Evolutionary conservation across 1,140 invertebrate species (phyloP), one percentile per base, ranked within the genome.

Genomic region (Macrosteles quadrilineatus): DNA sequence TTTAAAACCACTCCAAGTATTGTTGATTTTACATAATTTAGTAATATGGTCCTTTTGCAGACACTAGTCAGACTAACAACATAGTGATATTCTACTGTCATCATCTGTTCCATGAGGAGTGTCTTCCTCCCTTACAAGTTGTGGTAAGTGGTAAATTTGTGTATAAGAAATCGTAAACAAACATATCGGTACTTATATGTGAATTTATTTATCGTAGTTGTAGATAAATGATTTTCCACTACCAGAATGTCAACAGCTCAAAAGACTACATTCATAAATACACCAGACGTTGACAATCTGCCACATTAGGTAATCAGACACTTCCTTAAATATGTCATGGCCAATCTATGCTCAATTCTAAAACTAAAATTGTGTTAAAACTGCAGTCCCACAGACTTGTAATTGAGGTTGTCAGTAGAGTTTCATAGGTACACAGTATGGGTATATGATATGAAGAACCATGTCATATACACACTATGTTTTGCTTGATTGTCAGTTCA

Each of bases 61-160:
- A 91, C 77, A 64, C 79, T 3, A 76, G 78, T 9, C 77, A 79
- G 71, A 86, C 86, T 12, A 88, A 85, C 75, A 88, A 90, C 79
- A 81, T 96, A 72, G 82, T 90, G 69, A 85, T 94, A 47, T 98
- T 96, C 79, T 91, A 93, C 77, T 98, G 95, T 78, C 89, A 89
- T 72, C 96, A 98, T 82, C 86, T 88, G 0, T 97, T 96, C 79
- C 96, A 98, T 80, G 87, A 91, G 78, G 86, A 88, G 69, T 98
- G 96, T 82, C 79, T 96, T 72, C 86, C 87, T 45, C 32, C 69
- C 47, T 27, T 57, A 57, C 31, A 62, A 62, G 1, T 66, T 23
- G 45, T 69, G 40, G 67, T 69, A 62, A 55, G 67, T 25, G 30
- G 9, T 55, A 55, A n/a, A 55, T 11, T 55, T 6, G 6, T 23